Percentiles rank a stretch among this genome's conserved stretches.
Conservation (phyloP, 2,113 vertebrate genomes). For the Rhipidura dahli region DNA sequence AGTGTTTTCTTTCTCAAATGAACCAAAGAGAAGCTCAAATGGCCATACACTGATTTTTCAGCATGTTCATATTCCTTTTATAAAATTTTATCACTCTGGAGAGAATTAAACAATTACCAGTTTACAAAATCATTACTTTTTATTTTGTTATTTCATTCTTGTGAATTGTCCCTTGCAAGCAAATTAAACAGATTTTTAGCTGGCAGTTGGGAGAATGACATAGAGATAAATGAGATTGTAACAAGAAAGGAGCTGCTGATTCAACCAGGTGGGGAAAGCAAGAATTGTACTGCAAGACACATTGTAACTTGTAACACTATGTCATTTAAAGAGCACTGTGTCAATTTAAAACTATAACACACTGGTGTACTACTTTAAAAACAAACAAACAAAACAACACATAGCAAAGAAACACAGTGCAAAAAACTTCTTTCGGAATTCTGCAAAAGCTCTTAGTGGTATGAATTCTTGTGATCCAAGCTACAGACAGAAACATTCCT, state of each 20-base stretch:
- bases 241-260: not conserved
- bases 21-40: not conserved
- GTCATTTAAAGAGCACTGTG: not conserved
- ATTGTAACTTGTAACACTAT: not conserved
- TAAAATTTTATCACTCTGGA: not conserved
- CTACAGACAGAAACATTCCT: not conserved
- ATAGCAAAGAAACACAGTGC: not conserved
- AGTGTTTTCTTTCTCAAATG: not conserved
- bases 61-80: not conserved
- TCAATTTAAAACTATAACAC: not conserved
- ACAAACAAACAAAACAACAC: not conserved
- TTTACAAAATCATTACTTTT: conserved; percentile 12
- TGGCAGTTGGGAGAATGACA: not conserved
- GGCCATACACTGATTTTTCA: not conserved
- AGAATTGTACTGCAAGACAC: not conserved
- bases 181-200: conserved; percentile 19
- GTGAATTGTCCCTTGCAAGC: not conserved
- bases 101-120: not conserved
- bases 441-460: not conserved
- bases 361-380: not conserved
- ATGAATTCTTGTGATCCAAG: not conserved
- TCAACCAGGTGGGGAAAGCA: not conserved
- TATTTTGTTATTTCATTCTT: conserved; percentile 8
- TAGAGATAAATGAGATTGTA: not conserved
- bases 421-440: not conserved